Conservation (phyloP, 2,888 invertebrate genomes). For the Carcina quercana region DNA sequence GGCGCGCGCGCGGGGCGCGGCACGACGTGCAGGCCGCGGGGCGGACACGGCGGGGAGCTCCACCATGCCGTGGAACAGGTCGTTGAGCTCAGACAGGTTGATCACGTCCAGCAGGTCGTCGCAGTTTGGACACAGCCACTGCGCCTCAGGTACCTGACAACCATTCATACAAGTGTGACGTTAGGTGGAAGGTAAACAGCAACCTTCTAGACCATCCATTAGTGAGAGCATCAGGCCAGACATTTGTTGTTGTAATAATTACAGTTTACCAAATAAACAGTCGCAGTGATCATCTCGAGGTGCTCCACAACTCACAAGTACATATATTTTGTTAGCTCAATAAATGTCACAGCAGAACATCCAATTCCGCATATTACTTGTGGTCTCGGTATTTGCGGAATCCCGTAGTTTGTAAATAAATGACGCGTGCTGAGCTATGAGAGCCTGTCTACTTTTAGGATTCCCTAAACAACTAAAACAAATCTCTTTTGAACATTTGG, state of each 20-base stretch:
- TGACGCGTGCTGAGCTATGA: too few species aligned
- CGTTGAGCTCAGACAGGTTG: slow-evolving; percentile 47
- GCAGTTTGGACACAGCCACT: slow-evolving; percentile 92
- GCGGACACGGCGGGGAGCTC: slow-evolving; percentile 32
- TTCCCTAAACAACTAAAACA: too few species aligned
- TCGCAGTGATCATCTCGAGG: too few species aligned
- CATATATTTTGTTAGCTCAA: too few species aligned
- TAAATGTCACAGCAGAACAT: too few species aligned
- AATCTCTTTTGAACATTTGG: too few species aligned
- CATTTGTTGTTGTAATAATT: background rate
- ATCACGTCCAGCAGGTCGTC: slow-evolving; percentile 38
- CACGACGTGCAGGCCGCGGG: slow-evolving; percentile 28
- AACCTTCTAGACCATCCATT: background rate
- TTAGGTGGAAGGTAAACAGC: background rate
- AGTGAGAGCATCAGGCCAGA: background rate
- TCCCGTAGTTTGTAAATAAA: too few species aligned
- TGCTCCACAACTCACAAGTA: too few species aligned
- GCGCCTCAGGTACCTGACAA: slow-evolving; percentile 80
- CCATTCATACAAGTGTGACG: background rate
- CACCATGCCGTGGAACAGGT: slow-evolving; percentile 54
- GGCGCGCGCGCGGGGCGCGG: slow-evolving; percentile 22
- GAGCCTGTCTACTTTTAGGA: too few species aligned
- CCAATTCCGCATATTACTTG: too few species aligned
- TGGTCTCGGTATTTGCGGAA: too few species aligned
- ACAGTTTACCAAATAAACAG: too few species aligned